Evolutionary conservation across 1,140 invertebrate species (phyloP), one percentile per base, ranked within the genome.

Genomic region (Drosophila melanogaster): DNA sequence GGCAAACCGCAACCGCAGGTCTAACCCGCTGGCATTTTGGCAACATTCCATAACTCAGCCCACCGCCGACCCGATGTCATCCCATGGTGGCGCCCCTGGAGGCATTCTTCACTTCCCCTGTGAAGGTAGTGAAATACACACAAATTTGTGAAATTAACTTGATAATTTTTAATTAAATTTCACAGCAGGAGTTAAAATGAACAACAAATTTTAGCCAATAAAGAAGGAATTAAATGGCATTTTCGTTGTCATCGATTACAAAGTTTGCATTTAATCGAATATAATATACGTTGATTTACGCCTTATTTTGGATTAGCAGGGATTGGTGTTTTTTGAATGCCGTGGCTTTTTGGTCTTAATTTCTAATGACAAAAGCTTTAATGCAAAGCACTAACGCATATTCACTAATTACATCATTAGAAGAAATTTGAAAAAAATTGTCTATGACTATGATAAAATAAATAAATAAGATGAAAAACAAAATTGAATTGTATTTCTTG

Each of bases 61-160:
- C 24, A 10, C 7, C 30, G 30, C 30, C 30, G 8, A 30, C 12
- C 14, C 24, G 4, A 2, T n/a, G 19, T 3, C 35, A 6, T 5
- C 47, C 40, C n/a, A 15, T 33, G 11, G 46, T 49, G 11, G 17
- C n/a, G 19, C 40, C n/a, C 24, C 11, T 22, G 6, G 19, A 12
- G 65, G 46, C 12, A 11, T 41, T 15, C 12, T 17, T 37, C 46
- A 7, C 46, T 26, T 24, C 14, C 19, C 60, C 64, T 38, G 35
- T 19, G 30, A 37, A 41, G 66, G 49, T 15, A 46, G 41, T 50
- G n/a, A 12, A 70, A 26, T n/a, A 17, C 37, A 71, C 46, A 51
- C 35, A 72, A 72, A 72, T 60, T 59, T 60, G 46, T 44, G 50
- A 72, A 72, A 72, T 72, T 72, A 72, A 72, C 67, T 72, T 59